These are phyloP conservation scores for Scomber colias DNA, from an alignment of 2,113 vertebrate genomes.

Conservation along the genomic window DNA sequence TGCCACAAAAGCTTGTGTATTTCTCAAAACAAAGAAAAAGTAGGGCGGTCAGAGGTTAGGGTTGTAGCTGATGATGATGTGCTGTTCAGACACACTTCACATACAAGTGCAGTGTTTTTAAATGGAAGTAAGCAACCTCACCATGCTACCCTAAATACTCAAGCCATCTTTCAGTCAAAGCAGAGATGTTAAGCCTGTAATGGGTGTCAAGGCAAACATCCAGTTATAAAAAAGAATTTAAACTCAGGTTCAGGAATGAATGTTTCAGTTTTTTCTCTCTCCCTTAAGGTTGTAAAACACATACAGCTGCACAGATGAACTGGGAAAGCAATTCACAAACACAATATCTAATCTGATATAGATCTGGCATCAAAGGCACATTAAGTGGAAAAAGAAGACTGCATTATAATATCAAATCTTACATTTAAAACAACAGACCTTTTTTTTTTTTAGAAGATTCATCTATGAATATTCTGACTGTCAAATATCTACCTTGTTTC, in stretches of 20 bases:
- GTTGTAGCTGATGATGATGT: slow-evolving; percentile 7
- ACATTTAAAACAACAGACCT: neutral
- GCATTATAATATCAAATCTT: neutral
- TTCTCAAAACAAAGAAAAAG: neutral
- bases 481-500: neutral
- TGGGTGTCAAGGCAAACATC: neutral
- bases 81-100: neutral
- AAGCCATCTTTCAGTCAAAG: neutral
- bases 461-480: neutral
- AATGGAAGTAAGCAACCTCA: neutral
- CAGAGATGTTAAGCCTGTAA: neutral
- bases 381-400: neutral
- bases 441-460: neutral
- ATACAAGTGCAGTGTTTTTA: too few species aligned
- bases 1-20: neutral
- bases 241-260: too few species aligned
- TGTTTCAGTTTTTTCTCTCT: neutral
- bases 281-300: too few species aligned
- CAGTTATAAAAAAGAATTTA: neutral
- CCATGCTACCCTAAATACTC: neutral
- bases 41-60: slow-evolving; percentile 34
- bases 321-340: neutral
- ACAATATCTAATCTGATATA: neutral
- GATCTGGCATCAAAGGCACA: too few species aligned
- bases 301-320: too few species aligned